A percentile compares a stretch with the other conserved stretches of the same genome.
phyloP scores from a whole-genome alignment of 2,888 invertebrate species.

The Harpalus rubripes region DNA sequence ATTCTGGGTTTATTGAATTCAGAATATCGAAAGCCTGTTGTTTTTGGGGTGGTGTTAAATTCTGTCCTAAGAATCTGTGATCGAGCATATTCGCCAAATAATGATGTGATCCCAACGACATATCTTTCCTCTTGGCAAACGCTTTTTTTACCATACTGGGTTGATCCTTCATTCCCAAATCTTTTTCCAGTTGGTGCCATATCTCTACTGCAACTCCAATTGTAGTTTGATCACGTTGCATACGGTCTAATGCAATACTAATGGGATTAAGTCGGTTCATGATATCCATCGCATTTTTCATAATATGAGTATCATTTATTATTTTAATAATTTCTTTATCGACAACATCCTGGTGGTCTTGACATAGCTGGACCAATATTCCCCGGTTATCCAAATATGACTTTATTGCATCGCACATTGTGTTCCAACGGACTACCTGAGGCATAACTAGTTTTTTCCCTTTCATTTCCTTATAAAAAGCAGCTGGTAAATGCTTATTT shows the following conservation, averaged over 20 bases:
- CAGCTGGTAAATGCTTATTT: conserved; percentile 67
- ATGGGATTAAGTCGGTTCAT: conserved; percentile 66
- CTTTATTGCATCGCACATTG: conserved; percentile 63
- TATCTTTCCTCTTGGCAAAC: conserved; percentile 58
- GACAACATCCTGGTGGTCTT: too few species aligned
- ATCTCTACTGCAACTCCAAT: conserved; percentile 63
- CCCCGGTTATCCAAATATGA: conserved; percentile 67
- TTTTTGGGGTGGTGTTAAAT: conserved; percentile 61
- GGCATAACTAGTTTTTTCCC: conserved; percentile 67
- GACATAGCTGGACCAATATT: conserved; percentile 66
- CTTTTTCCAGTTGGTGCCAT: conserved; percentile 2
- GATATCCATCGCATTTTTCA: conserved; percentile 57
- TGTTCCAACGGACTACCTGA: conserved; percentile 67
- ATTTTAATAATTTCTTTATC: conserved; percentile 9
- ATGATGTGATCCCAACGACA: conserved; percentile 64
- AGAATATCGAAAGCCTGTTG: conserved; percentile 59
- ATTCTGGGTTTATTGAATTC: conserved; percentile 53
- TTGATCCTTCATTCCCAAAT: conserved; percentile 65
- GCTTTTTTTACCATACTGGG: conserved; percentile 61
- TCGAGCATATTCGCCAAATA: conserved; percentile 67
- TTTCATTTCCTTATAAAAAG: conserved; percentile 63
- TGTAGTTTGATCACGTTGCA: conserved; percentile 66
- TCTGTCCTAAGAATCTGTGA: conserved; percentile 66
- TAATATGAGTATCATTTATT: neutral
- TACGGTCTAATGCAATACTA: conserved; percentile 65